These are phyloP conservation scores for Acanthornis magna DNA, from an alignment of 2,797 vertebrate genomes.

Conservation along the genomic window DNA sequence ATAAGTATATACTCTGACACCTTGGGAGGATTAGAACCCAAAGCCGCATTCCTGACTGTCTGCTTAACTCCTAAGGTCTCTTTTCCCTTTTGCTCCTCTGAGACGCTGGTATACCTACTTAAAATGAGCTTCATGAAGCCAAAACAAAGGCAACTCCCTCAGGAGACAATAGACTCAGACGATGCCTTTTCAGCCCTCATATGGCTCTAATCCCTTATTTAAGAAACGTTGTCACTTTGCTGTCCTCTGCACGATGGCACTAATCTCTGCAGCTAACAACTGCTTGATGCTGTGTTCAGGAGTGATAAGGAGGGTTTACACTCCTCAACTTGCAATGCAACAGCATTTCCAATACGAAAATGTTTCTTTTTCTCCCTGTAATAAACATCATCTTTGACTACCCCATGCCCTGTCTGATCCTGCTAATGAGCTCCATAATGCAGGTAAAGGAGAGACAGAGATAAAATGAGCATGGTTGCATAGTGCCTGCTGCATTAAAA, in stretches of 20 bases:
- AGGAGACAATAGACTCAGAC: not conserved
- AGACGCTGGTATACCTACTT: not conserved
- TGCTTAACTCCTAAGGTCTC: not conserved
- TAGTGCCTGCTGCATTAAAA: not conserved
- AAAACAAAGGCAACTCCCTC: not conserved
- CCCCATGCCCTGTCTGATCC: not conserved
- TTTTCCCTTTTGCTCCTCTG: not conserved
- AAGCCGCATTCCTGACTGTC: not conserved
- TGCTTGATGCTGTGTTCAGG: not conserved
- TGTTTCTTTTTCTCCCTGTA: not conserved
- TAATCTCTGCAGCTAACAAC: not conserved
- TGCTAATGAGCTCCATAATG: not conserved
- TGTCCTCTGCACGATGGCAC: not conserved
- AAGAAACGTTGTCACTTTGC: not conserved
- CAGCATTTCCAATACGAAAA: not conserved
- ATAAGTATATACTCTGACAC: not conserved
- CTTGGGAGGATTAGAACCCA: not conserved
- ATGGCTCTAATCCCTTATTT: not conserved
- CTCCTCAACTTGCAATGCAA: not conserved
- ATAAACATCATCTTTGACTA: not conserved
- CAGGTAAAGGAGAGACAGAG: slow-evolving; percentile 5
- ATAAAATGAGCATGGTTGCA: not conserved
- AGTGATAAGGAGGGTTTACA: not conserved
- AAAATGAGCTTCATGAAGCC: not conserved
- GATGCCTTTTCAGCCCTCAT: not conserved